Base-by-base conservation (phyloP, 2,113 vertebrate genomes). In the Elanus axillaris region DNA sequence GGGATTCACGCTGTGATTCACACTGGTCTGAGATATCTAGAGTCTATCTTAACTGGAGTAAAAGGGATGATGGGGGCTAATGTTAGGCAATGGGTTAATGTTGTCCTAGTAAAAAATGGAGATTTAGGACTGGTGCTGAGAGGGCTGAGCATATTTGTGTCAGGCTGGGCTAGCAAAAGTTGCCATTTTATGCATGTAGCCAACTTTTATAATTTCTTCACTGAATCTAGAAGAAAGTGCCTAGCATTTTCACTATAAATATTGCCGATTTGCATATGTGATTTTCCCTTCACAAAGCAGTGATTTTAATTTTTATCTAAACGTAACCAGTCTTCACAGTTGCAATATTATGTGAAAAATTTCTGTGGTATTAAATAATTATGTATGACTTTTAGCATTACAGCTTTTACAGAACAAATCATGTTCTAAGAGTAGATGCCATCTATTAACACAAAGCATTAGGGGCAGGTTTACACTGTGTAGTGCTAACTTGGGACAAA, bases 1-100 rank as follows among this genome's bases (percentile, higher is more conserved):
- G 58, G 68, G 52, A 74, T n/a, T n/a, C n/a, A n/a, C n/a, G n/a
- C 86, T 93, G 50, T 87, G 69, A 67, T 90, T 91, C 84, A 84
- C n/a, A 3, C 10, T 36, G 32, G 45, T 63, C 68, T 90, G 53
- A 18, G 32, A 11, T 77, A 50, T 18, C 45, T 55, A 4, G 1
- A 48, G 16, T 48, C 22, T 43, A 23, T 48, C 45, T 79, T 62
- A 92, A 60, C 48, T 85, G 64, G 53, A 92, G 72, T 59, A 88
- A 93, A 86, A 52, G 64, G 72, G 38, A 72, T 40, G 31, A 53
- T 34, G 25, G 40, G 6, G 2, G 6, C 56, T 72, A 55, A 32
- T 48, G 22, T 91, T 78, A 92, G 38, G 52, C 59, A 86, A 63
- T 34, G 63, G 42, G 32, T 16, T 80, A 16, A 69, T 0, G 1